Base-by-base conservation (phyloP, 2,797 vertebrate genomes). In the Ptychadena robeensis region DNA sequence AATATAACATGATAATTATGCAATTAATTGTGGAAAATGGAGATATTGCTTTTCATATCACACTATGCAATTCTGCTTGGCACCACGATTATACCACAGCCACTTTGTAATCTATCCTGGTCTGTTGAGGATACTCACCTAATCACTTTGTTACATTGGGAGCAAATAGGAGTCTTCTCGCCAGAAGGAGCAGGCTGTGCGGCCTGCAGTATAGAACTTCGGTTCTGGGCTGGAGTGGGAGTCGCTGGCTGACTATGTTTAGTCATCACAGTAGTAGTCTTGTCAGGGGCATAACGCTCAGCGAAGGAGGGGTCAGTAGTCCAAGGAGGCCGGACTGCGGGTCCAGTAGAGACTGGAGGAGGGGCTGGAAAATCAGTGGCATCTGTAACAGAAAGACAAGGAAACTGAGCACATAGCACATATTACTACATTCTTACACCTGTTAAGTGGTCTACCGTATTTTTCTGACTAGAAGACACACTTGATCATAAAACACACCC, bases 101-200 rank as follows among this genome's bases (percentile, higher is more conserved):
- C 6, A 12, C 38, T 40, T 5, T 12, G 14, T n/a, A 59, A 9
- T 25, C 18, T 59, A 12, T 18, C 9, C 9, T 14, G 2, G 8
- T 38, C 10, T 27, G n/a, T 0, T 31, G 22, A 44, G 4, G 22
- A 9, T 44, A 82, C 91, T 90, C 90, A 98, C 97, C 97, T 95
- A 91, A 99, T 99, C 91, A 99, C 94, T 91, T 98, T 99, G 93
- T 95, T 98, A 92, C 98, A 99, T 76, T 97, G 96, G 10, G 93
- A 95, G 79, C 98, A 99, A 31, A 98, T 79, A 0, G 98, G 98
- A 0, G 97, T 99, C 89, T 96, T 94, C 82, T 93, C 93, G 0
- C 90, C 88, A 86, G 94, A 92, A 0, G 95, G 89, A 0, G 88
- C 86, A 85, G 91, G 96, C 91, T 97, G 96, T 0, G 97, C 98